Percentiles rank a stretch among this genome's conserved stretches.
phyloP scores from a whole-genome alignment of 2,113 vertebrate genomes.

The Cavia aperea region DNA sequence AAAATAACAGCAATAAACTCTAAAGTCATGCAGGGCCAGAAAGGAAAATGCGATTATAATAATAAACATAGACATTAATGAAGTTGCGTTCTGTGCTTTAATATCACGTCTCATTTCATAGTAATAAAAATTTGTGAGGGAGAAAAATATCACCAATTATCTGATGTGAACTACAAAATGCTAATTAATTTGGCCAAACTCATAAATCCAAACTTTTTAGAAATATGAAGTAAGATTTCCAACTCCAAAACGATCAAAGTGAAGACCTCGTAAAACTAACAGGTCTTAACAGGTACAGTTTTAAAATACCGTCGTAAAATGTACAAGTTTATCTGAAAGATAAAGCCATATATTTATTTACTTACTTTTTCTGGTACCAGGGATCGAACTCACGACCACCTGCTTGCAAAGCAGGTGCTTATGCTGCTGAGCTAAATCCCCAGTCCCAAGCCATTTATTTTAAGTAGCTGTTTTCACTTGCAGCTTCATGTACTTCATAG shows the following conservation, averaged over 20 bases:
- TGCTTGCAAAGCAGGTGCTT: too few relatives aligned
- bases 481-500: neutral
- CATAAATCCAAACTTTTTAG: neutral
- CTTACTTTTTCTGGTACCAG: too few relatives aligned
- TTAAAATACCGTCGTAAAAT: neutral
- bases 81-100: neutral
- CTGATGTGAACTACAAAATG: neutral
- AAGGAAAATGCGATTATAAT: conserved; percentile 1
- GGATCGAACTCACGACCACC: too few relatives aligned
- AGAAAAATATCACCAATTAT: conserved; percentile 23
- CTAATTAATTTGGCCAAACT: conserved; percentile 31
- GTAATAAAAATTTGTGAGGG: neutral
- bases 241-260: neutral
- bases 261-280: neutral
- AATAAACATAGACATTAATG: neutral
- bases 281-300: neutral
- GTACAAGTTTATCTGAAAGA: neutral
- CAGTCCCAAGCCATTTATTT: neutral
- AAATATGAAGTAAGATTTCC: conserved; percentile 1
- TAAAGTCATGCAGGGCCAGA: neutral
- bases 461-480: neutral
- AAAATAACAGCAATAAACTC: neutral
- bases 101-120: neutral
- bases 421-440: too few relatives aligned
- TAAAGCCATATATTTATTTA: neutral